Conservation (phyloP, 2,888 invertebrate species). For the Halictus quadricinctus region DNA sequence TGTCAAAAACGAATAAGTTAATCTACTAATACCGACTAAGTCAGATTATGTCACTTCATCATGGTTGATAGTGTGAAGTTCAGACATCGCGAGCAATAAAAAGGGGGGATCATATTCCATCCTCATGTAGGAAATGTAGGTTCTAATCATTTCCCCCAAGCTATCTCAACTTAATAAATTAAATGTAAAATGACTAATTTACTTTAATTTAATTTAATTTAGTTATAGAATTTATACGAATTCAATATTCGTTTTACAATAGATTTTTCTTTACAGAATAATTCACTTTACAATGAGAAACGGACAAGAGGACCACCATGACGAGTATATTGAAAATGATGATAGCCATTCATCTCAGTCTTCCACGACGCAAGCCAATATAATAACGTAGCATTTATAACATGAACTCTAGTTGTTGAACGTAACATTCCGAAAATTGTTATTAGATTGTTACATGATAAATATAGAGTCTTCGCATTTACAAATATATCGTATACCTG, state of each 20-base stretch:
- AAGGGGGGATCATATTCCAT: too few species aligned
- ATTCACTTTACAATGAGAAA: conserved; percentile 6
- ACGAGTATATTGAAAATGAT: not conserved
- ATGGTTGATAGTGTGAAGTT: too few species aligned
- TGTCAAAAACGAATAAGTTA: too few species aligned
- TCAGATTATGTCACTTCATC: too few species aligned
- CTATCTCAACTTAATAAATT: too few species aligned
- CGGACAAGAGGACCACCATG: not conserved
- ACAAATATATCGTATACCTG: not conserved
- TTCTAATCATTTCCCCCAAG: too few species aligned
- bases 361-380: not conserved
- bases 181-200: not conserved
- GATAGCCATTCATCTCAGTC: not conserved
- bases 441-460: not conserved
- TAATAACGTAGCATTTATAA: not conserved
- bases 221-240: not conserved
- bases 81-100: too few species aligned
- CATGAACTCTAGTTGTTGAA: too few species aligned
- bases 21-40: too few species aligned
- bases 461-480: not conserved
- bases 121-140: too few species aligned
- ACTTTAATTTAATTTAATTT: too few species aligned
- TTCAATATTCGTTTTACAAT: not conserved
- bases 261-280: conserved; percentile 18
- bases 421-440: not conserved